These are phyloP conservation scores for Botia kubotai DNA, from an alignment of 2,797 vertebrate genomes.

Conservation along the genomic window DNA sequence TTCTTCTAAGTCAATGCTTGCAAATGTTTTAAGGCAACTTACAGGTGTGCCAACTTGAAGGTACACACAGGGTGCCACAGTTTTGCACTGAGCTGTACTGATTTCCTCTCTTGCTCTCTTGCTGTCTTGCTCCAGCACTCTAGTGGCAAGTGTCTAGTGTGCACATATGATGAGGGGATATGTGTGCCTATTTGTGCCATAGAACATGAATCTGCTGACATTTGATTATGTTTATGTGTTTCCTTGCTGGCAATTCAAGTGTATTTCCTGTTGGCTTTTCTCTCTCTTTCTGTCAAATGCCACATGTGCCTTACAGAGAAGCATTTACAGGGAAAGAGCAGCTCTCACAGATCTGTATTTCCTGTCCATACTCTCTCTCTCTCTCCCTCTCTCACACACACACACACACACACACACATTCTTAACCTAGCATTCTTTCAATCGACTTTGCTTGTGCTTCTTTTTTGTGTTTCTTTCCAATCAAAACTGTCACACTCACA, in stretches of 20 bases:
- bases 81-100: not conserved
- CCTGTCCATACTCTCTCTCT: not conserved
- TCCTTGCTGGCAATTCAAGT: not conserved
- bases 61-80: not conserved
- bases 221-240: no score
- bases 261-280: slow-evolving; percentile 23
- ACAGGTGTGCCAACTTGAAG: slow-evolving; percentile 4
- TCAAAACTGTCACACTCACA: no score
- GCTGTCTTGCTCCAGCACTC: slow-evolving; percentile 17
- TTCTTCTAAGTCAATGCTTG: slow-evolving; percentile 16
- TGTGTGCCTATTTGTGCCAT: not conserved
- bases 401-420: no score
- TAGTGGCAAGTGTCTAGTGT: not conserved
- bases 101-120: not conserved
- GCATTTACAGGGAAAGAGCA: slow-evolving; percentile 50
- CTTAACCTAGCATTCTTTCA: not conserved
- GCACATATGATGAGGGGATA: not conserved
- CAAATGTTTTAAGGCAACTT: slow-evolving; percentile 18
- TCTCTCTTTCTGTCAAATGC: slow-evolving; percentile 24
- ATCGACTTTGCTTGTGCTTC: no score
- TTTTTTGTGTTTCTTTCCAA: no score
- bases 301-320: slow-evolving; percentile 31
- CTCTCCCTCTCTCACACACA: not conserved
- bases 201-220: not conserved
- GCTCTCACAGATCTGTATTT: slow-evolving; percentile 34